phyloP scores from a whole-genome alignment of 2,797 vertebrate species.

The Mastacembelus armatus region DNA sequence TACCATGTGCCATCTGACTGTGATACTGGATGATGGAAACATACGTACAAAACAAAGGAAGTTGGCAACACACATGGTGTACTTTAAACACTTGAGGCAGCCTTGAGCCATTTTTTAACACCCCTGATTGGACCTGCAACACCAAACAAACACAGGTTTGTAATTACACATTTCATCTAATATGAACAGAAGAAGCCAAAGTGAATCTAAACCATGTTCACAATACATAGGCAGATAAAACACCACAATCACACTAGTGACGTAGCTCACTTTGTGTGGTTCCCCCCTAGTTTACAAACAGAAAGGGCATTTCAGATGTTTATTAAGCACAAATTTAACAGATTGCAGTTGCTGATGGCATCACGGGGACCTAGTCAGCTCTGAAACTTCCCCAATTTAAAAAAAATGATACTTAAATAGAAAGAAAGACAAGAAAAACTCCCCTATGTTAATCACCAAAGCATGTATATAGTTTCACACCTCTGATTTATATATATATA shows the following conservation, averaged over 20 bases:
- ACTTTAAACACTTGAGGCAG: conserved; percentile 85
- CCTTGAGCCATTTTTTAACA: conserved; percentile 76
- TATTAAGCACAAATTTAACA: not conserved
- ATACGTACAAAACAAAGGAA: conserved; percentile 85
- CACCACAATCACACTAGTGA: not conserved
- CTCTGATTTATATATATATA: too few species aligned
- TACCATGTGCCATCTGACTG: not conserved
- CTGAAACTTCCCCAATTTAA: conserved; percentile 10
- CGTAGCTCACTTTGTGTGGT: conserved; percentile 56
- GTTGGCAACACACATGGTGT: conserved; percentile 86
- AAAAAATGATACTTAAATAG: not conserved
- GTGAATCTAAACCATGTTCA: too few species aligned
- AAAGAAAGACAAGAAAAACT: not conserved
- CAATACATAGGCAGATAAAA: too few species aligned
- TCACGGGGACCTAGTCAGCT: not conserved
- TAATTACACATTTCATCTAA: too few species aligned
- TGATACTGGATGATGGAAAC: not conserved
- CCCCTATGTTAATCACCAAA: too few species aligned
- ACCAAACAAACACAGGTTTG: too few species aligned
- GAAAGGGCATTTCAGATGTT: not conserved
- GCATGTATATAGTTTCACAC: too few species aligned
- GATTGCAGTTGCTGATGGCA: not conserved
- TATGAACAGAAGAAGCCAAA: too few species aligned
- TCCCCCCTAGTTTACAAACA: not conserved
- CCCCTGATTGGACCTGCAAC: conserved; percentile 57